Base-by-base conservation (phyloP, 2,888 invertebrate genomes). In the Eubasilissa splendida region DNA sequence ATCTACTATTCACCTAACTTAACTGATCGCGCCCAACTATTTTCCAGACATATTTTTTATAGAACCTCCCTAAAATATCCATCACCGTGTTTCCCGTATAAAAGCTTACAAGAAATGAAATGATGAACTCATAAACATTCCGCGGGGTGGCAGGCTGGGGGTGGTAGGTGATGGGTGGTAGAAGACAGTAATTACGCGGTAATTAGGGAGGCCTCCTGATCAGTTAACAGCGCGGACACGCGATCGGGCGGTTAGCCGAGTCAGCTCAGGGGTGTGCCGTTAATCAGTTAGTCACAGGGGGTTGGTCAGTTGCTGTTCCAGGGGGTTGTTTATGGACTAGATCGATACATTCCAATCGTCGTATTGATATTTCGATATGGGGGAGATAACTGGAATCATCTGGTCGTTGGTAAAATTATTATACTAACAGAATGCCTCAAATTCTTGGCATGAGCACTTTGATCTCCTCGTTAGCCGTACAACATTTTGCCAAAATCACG, bases 171-270 rank as follows among this genome's bases (percentile, higher is more conserved):
- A 7, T 42, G 42, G 42, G 42, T 42, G 42, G 42, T 7, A 7
- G 42, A 7, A 42, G 42, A 42, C 7, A 42, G 42, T 42, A 42
- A 42, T 42, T 42, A 42, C 42, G 4, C 42, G 42, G 33, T 63
- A 63, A 63, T 63, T 63, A 63, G 63, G 63, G 63, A 63, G 31
- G 63, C 33, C 3, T 63, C 33, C 22, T 63, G 63, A 63, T 63
- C 63, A 63, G 63, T 33, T 11, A 12, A 33, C 33, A 0, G 63
- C 60, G 50, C 14, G 60, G 63, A 54, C 75, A 75, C 75, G 75
- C 75, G 52, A 75, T 75, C 31, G 22, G 31, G 53, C 56, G 63
- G 75, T 75, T 75, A 79, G 68, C 76, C 59, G 59, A 58, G 33
- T 54, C 22, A 42, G 60, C 52, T 52, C 12, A 10, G 59, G 63